Percentiles rank a stretch among this genome's conserved stretches.
Conservation (phyloP, 2,113 vertebrate genomes). For the Prietella phreatophila region DNA sequence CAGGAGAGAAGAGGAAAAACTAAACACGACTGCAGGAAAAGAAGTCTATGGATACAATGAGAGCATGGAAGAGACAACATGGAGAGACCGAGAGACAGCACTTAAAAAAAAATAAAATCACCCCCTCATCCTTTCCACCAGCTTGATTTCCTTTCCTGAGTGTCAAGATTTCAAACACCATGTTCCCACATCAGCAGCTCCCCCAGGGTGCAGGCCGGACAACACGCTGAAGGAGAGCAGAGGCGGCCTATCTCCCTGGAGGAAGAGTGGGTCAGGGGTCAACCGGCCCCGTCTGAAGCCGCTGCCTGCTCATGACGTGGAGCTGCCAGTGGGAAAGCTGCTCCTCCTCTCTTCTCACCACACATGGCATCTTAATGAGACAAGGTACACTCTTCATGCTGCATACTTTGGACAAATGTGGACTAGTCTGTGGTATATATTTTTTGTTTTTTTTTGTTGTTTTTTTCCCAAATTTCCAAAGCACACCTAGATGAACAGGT, state of each 20-base stretch:
- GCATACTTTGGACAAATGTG: slow-evolving; percentile 46
- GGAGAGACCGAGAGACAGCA: slow-evolving; percentile 30
- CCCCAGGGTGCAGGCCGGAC: slow-evolving; percentile 73
- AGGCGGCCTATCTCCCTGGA: slow-evolving; percentile 78
- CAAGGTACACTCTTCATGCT: slow-evolving; percentile 56
- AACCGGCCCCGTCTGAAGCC: slow-evolving; percentile 47
- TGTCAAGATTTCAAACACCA: slow-evolving; percentile 72
- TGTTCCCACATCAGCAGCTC: slow-evolving; percentile 84
- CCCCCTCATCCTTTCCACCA: slow-evolving; percentile 62
- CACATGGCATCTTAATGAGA: slow-evolving; percentile 69
- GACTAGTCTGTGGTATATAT: no score
- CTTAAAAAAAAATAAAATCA: slow-evolving; percentile 62
- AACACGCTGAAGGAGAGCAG: slow-evolving; percentile 88
- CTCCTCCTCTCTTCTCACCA: slow-evolving; percentile 68
- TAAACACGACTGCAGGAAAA: not conserved
- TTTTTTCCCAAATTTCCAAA: not conserved
- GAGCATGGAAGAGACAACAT: slow-evolving; percentile 6
- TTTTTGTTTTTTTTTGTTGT: no score
- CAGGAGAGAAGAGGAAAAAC: slow-evolving; percentile 36
- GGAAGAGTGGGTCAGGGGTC: slow-evolving; percentile 74
- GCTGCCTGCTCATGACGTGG: slow-evolving; percentile 50
- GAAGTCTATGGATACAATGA: slow-evolving; percentile 12
- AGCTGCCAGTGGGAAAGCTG: slow-evolving; percentile 70
- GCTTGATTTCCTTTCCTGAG: slow-evolving; percentile 32
- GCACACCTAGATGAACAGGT: not conserved